phyloP scores from a whole-genome alignment of 53 echinoderm and acorn worm species.

The Hippasteria phrygiana region DNA sequence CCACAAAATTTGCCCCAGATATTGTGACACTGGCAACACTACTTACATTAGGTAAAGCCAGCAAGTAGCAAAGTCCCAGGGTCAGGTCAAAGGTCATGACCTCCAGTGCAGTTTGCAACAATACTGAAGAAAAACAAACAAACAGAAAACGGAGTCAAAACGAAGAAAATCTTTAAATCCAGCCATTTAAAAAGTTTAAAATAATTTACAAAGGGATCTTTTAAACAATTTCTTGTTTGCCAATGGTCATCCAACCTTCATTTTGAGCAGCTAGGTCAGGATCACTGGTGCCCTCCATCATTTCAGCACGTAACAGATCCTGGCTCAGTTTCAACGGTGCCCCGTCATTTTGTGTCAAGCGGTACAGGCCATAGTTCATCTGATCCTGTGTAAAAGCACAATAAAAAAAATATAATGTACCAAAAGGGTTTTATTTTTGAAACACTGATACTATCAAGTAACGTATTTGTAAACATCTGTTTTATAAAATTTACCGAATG shows the following conservation, averaged over 20 bases:
- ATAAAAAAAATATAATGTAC: neutral
- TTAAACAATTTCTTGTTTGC: too few relatives aligned
- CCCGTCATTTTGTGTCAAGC: slow-evolving; percentile 24
- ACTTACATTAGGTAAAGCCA: slow-evolving; percentile 96
- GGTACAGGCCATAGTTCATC: slow-evolving; percentile 59
- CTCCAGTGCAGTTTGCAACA: slow-evolving; percentile 83
- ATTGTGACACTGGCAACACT: neutral
- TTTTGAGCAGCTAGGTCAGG: slow-evolving; percentile 37
- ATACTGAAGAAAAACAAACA: slow-evolving; percentile 66
- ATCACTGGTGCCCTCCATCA: slow-evolving; percentile 47
- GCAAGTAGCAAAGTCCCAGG: slow-evolving; percentile 85
- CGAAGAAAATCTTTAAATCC: neutral
- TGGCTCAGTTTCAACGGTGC: slow-evolving; percentile 39
- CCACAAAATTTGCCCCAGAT: too few relatives aligned
- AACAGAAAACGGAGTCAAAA: neutral
- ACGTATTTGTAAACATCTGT: too few relatives aligned
- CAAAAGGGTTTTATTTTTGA: neutral
- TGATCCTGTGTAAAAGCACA: slow-evolving; percentile 51
- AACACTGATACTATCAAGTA: too few relatives aligned
- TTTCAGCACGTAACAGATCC: slow-evolving; percentile 32
- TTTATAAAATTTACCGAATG: too few relatives aligned
- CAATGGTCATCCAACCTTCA: slow-evolving; percentile 33
- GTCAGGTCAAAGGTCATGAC: slow-evolving; percentile 82
- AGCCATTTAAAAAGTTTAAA: too few relatives aligned
- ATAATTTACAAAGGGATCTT: neutral